These are phyloP conservation scores for Anomalospiza imberbis DNA, from an alignment of 2,797 vertebrate species.

Conservation along the genomic window DNA sequence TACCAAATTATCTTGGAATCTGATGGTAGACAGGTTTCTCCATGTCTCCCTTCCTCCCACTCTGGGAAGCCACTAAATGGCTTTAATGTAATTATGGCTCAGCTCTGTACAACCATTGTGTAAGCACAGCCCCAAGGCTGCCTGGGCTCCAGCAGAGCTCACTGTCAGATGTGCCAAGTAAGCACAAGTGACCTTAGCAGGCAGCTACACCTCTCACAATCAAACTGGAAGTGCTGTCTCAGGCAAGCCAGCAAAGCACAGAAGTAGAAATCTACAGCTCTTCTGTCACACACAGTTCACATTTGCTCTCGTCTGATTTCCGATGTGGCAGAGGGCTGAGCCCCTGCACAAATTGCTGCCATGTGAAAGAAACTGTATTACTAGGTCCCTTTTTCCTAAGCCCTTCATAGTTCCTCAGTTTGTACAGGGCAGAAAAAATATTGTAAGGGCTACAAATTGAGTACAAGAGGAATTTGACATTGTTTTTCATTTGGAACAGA, in stretches of 20 bases:
- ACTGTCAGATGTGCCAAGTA: neutral
- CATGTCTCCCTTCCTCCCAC: neutral
- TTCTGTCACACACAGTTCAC: neutral
- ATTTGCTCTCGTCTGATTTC: neutral
- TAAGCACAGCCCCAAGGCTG: neutral
- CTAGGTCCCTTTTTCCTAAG: neutral
- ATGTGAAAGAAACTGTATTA: neutral
- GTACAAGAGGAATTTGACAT: neutral
- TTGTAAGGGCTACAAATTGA: neutral
- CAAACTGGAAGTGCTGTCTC: neutral
- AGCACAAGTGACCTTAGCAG: neutral
- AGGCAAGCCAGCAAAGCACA: neutral
- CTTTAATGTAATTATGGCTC: conserved; percentile 5
- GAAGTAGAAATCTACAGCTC: neutral
- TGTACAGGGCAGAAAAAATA: neutral
- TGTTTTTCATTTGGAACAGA: conserved; percentile 11
- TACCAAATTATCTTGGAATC: conserved; percentile 36
- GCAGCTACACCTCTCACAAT: neutral
- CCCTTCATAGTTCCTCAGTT: neutral
- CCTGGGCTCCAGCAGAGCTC: neutral
- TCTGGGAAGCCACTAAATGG: conserved; percentile 1
- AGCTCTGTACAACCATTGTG: neutral
- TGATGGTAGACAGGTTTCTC: neutral
- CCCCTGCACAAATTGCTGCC: neutral
- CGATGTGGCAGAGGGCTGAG: neutral